Evolutionary conservation across 2,797 vertebrate genomes (phyloP).

Genomic region (Sebastes trivittatus): DNA sequence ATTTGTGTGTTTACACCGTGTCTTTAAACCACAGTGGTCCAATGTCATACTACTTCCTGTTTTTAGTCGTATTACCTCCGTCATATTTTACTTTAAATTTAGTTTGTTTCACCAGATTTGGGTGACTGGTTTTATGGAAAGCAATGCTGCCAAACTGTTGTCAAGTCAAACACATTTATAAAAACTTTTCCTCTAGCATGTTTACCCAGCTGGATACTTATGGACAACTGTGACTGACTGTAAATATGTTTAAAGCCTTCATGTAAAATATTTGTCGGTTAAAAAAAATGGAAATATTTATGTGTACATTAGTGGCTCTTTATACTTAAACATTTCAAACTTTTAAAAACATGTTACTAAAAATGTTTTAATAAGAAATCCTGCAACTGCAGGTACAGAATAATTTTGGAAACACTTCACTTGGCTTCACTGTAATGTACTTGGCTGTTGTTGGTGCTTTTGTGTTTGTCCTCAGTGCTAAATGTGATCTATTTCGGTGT

Average conservation of each 20-base stretch:
- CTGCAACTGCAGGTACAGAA: neutral
- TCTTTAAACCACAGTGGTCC: no score
- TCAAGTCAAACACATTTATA: neutral
- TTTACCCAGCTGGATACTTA: neutral
- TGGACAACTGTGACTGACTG: slow-evolving; percentile 4
- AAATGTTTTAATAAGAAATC: slow-evolving; percentile 13
- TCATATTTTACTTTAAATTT: neutral
- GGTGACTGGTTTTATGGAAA: neutral
- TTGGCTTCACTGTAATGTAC: slow-evolving; percentile 29
- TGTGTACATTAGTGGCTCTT: slow-evolving; percentile 44
- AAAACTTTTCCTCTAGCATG: neutral
- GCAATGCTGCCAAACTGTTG: neutral
- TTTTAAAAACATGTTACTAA: neutral
- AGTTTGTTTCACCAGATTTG: neutral
- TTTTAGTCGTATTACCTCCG: neutral
- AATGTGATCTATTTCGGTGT: slow-evolving; percentile 41
- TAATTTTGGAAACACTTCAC: slow-evolving; percentile 4
- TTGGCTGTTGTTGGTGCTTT: slow-evolving; percentile 15
- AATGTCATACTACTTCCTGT: neutral
- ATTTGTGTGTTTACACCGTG: neutral
- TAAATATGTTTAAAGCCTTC: slow-evolving; percentile 21
- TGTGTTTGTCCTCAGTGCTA: slow-evolving; percentile 49
- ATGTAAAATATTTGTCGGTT: slow-evolving; percentile 20
- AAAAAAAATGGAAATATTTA: slow-evolving; percentile 3
- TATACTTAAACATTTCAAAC: slow-evolving; percentile 35